Evolutionary conservation across 1,140 invertebrate species (phyloP).

Genomic region (Musca domestica): DNA sequence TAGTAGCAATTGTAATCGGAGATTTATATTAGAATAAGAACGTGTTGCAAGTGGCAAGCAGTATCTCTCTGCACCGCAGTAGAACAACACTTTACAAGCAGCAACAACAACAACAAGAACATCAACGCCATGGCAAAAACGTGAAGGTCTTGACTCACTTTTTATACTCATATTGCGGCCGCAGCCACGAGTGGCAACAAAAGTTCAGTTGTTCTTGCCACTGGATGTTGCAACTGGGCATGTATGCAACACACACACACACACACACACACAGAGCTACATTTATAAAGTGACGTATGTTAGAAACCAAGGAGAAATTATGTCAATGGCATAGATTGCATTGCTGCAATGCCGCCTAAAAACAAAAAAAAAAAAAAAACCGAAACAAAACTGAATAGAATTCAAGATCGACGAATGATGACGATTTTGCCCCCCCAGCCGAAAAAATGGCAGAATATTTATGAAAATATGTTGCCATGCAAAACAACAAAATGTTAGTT

Average conservation of each 20-base stretch:
- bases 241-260: no score
- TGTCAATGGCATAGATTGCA: constrained; percentile 21
- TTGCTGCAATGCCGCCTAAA: constrained; percentile 3
- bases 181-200: background rate
- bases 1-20: background rate
- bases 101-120: no score
- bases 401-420: background rate
- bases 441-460: no score
- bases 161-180: background rate
- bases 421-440: no score
- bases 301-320: background rate
- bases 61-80: no score
- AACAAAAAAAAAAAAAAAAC: background rate
- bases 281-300: background rate
- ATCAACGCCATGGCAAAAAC: background rate
- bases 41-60: background rate
- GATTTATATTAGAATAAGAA: constrained; percentile 20
- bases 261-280: no score
- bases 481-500: no score
- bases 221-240: background rate
- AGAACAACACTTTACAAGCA: background rate
- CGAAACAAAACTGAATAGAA: background rate
- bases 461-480: no score
- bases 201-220: background rate
- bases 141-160: constrained; percentile 20